These are phyloP conservation scores for Epirrhoe alternata DNA, from an alignment of 2,888 invertebrate genomes.

Conservation along the genomic window DNA sequence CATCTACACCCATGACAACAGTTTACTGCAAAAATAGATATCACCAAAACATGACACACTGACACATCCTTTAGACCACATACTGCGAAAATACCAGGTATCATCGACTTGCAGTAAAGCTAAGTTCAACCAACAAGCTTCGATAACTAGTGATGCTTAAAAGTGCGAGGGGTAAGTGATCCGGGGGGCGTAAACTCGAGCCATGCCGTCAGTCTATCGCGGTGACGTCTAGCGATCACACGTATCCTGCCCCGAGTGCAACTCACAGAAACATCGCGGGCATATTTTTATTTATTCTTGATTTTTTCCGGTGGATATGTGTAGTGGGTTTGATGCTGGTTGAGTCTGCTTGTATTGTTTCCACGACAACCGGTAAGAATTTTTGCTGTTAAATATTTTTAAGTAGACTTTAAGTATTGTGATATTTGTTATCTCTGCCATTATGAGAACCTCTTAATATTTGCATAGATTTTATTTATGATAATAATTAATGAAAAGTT, in stretches of 20 bases:
- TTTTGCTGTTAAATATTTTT: constrained; percentile 1
- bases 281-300: constrained; percentile 17
- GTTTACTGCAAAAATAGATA: too few relatives aligned
- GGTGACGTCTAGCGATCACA: constrained; percentile 1
- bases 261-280: constrained; percentile 24
- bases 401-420: neutral
- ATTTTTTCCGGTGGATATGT: constrained; percentile 55
- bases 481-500: neutral
- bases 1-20: too few relatives aligned
- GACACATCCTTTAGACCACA: too few relatives aligned
- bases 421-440: constrained; percentile 5
- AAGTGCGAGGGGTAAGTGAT: constrained; percentile 2
- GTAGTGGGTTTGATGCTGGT: constrained; percentile 67
- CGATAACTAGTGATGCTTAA: constrained; percentile 5
- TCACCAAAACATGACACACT: too few relatives aligned
- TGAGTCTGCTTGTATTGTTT: constrained; percentile 45
- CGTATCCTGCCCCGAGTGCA: neutral
- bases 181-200: constrained; percentile 1
- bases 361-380: constrained; percentile 71
- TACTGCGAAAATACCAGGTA: neutral
- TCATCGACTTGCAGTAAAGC: constrained; percentile 6
- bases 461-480: too few relatives aligned
- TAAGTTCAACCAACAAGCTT: constrained; percentile 9
- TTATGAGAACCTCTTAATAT: neutral
- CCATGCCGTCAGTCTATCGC: constrained; percentile 20